Evolutionary conservation across 1,140 invertebrate species (phyloP).

Genomic region (Pseudomyrmex sp.): DNA sequence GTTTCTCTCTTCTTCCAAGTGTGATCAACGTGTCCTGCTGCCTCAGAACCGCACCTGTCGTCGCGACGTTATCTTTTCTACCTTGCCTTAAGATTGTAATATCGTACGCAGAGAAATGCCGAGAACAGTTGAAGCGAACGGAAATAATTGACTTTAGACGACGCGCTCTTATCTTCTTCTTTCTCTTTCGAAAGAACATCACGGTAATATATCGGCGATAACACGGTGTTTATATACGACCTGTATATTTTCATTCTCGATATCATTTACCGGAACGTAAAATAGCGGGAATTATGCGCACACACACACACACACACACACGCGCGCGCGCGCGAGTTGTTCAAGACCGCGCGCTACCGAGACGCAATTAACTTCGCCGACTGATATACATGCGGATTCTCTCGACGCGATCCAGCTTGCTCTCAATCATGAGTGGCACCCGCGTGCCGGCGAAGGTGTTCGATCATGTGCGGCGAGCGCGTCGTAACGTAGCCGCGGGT

Average conservation of each 20-base stretch:
- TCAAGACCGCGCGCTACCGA: conserved; percentile 18
- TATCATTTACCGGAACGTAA: not conserved
- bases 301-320: not conserved
- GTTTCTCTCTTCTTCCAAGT: conserved; percentile 45
- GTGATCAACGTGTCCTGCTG: conserved; percentile 14
- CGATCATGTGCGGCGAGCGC: conserved; percentile 28
- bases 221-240: not conserved
- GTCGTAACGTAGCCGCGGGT: conserved; percentile 18
- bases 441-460: conserved; percentile 12
- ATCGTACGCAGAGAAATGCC: conserved; percentile 26
- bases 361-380: conserved; percentile 57
- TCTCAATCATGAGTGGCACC: conserved; percentile 51
- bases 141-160: not conserved
- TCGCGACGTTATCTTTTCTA: conserved; percentile 65
- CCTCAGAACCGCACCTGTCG: conserved; percentile 56
- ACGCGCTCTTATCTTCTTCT: not conserved
- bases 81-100: conserved; percentile 57
- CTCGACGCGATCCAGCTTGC: conserved; percentile 32
- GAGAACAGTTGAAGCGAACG: conserved; percentile 34
- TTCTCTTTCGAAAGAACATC: not conserved
- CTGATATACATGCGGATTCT: not conserved
- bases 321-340: not conserved
- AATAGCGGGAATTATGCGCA: not conserved
- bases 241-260: not conserved
- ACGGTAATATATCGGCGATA: not conserved